Evolutionary conservation across 2,888 invertebrate species (phyloP).

Genomic region (Dermolepida albohirtum): DNA sequence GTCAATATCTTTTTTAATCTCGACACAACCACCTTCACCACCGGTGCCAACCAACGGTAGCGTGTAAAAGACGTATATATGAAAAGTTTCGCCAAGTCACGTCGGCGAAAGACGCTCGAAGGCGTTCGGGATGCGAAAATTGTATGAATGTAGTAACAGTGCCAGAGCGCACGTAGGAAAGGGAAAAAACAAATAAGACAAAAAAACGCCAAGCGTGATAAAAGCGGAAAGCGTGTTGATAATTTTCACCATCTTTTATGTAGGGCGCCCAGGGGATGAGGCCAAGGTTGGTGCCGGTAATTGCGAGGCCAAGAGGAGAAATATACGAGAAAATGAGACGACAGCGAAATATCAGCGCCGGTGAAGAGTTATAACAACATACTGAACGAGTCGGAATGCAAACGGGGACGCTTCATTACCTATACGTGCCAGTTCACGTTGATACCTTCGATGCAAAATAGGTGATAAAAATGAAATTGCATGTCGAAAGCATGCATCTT

Average conservation of each 20-base stretch:
- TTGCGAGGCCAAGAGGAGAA: slow-evolving; percentile 13
- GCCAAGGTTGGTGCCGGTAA: slow-evolving; percentile 11
- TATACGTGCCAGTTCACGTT: slow-evolving; percentile 1
- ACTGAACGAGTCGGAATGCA: background rate
- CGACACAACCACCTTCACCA: slow-evolving; percentile 2
- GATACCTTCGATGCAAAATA: slow-evolving; percentile 23
- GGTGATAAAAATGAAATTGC: slow-evolving; percentile 22
- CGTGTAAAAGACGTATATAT: slow-evolving; percentile 7
- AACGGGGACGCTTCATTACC: background rate
- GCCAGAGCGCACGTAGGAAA: background rate
- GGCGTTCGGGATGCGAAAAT: background rate
- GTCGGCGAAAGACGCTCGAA: slow-evolving; percentile 18
- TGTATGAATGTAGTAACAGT: slow-evolving; percentile 6
- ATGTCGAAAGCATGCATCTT: slow-evolving; percentile 14
- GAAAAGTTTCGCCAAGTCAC: slow-evolving; percentile 30
- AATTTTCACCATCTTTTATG: slow-evolving; percentile 32
- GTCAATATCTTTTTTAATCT: slow-evolving; percentile 30
- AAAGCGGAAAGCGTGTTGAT: slow-evolving; percentile 31
- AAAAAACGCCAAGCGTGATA: background rate
- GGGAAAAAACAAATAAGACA: no score
- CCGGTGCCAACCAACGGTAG: background rate
- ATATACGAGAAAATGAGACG: background rate
- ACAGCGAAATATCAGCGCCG: background rate
- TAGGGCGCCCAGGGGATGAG: background rate
- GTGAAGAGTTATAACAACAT: background rate